Evolutionary conservation across 1,140 invertebrate species (phyloP).

Genomic region (Solenopsis fugax): DNA sequence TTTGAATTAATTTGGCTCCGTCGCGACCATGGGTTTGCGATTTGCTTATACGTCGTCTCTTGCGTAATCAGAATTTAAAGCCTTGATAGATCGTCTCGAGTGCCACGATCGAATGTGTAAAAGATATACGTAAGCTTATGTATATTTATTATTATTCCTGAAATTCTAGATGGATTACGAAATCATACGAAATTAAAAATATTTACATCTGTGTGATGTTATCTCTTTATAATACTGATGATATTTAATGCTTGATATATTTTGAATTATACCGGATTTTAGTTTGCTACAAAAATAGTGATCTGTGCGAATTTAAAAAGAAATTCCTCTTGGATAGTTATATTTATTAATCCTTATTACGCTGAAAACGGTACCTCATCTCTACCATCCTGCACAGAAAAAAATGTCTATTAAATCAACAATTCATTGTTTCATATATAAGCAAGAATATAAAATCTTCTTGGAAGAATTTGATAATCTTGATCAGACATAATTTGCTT

Average conservation of each 20-base stretch:
- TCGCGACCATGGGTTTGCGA: background rate
- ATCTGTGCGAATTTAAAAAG: too few relatives aligned
- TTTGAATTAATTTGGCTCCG: slow-evolving; percentile 45
- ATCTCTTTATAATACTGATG: background rate
- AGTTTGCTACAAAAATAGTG: background rate
- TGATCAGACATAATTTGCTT: too few relatives aligned
- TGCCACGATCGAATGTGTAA: background rate
- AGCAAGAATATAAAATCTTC: too few relatives aligned
- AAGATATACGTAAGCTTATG: background rate
- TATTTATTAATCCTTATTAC: too few relatives aligned
- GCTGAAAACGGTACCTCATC: background rate
- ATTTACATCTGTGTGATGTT: background rate
- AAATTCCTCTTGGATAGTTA: too few relatives aligned
- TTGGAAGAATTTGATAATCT: too few relatives aligned
- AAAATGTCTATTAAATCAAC: too few relatives aligned
- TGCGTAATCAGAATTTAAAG: slow-evolving; percentile 43
- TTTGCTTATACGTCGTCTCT: slow-evolving; percentile 24
- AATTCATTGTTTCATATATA: too few relatives aligned
- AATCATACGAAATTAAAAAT: background rate
- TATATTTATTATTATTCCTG: background rate
- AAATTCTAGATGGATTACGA: background rate
- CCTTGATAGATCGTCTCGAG: background rate
- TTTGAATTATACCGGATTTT: background rate
- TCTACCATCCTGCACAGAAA: too few relatives aligned
- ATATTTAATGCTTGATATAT: background rate